Percentiles rank a stretch among this genome's conserved stretches.
phyloP scores from a whole-genome alignment of 2,888 invertebrate species.

The Acanthosepion lycidas region DNA sequence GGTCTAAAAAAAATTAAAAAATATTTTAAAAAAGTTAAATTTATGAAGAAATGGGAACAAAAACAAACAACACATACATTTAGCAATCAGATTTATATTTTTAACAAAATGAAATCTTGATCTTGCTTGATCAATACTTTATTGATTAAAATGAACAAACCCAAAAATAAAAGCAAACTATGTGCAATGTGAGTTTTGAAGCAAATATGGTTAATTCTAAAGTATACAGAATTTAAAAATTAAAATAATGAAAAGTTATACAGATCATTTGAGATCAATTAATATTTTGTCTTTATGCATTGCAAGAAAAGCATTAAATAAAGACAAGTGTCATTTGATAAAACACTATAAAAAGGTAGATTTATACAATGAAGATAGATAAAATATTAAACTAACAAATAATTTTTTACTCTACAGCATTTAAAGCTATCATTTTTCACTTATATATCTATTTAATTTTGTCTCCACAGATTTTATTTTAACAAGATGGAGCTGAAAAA shows the following conservation, averaged over 20 bases:
- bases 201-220: neutral
- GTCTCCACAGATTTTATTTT: too few relatives aligned
- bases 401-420: too few relatives aligned
- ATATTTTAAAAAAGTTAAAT: neutral
- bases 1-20: slow-evolving; percentile 63
- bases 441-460: too few relatives aligned
- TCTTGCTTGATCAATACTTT: neutral
- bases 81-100: neutral
- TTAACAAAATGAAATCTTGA: neutral
- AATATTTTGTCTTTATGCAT: neutral
- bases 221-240: neutral
- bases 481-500: too few relatives aligned
- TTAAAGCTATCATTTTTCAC: too few relatives aligned
- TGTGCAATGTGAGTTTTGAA: neutral
- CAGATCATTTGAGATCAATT: too few relatives aligned
- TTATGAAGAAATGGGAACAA: slow-evolving; percentile 35
- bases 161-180: neutral
- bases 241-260: neutral
- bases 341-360: neutral
- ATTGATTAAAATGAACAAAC: neutral
- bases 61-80: neutral
- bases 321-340: neutral
- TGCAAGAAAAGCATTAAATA: neutral
- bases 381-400: neutral
- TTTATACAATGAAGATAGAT: neutral